Evolutionary conservation across 2,888 invertebrate species (phyloP).

Genomic region (Dryadula phaetusa): DNA sequence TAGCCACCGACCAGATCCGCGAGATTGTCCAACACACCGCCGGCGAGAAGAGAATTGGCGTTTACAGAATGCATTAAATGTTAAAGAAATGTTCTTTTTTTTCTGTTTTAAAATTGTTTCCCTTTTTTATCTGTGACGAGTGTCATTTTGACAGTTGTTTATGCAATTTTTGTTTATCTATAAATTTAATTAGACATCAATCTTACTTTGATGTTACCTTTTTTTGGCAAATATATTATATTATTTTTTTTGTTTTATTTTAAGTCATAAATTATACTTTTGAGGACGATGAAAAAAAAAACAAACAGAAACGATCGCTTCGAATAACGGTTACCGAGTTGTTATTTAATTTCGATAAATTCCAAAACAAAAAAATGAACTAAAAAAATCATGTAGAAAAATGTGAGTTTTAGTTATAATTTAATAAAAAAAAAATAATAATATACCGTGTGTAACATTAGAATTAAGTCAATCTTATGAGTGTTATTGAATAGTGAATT

Average conservation of each 20-base stretch:
- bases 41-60: conserved; percentile 91
- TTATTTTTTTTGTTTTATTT: conserved; percentile 15
- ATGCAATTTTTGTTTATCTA: neutral
- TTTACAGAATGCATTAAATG: conserved; percentile 80
- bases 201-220: no score
- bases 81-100: conserved; percentile 6
- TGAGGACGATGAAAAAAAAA: conserved; percentile 49
- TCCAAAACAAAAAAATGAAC: conserved; percentile 57
- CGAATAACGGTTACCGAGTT: conserved; percentile 72
- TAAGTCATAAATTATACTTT: conserved; percentile 52
- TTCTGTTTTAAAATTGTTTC: neutral
- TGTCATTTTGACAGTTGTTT: neutral
- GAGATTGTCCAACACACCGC: conserved; percentile 90
- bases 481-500: conserved; percentile 53
- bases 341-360: conserved; percentile 54
- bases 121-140: neutral
- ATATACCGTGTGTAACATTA: conserved; percentile 49
- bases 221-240: neutral
- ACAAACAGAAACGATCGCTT: conserved; percentile 65
- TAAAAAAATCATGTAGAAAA: conserved; percentile 55
- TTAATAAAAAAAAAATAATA: no score
- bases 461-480: conserved; percentile 51
- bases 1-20: conserved; percentile 90
- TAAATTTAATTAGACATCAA: neutral
- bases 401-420: conserved; percentile 55